Evolutionary conservation across 2,888 invertebrate genomes (phyloP).

Genomic region (Lasius fuliginosus): DNA sequence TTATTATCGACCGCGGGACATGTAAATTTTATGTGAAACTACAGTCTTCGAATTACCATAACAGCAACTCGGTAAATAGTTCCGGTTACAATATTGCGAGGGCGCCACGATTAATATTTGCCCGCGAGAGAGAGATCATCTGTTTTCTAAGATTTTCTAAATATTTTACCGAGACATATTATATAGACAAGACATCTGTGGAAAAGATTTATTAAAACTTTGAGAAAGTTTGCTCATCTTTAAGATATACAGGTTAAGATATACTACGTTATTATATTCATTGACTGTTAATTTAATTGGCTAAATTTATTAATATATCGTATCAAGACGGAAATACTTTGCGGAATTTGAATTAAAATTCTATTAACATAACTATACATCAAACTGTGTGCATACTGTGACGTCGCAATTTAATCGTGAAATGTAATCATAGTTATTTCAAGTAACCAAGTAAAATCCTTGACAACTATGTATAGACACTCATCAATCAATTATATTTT

Average conservation of each 20-base stretch:
- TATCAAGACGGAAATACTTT: neutral
- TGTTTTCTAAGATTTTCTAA: neutral
- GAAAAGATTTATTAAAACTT: neutral
- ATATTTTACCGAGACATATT: neutral
- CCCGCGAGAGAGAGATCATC: neutral
- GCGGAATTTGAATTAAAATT: neutral
- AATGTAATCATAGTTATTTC: neutral
- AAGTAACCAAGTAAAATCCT: constrained; percentile 13
- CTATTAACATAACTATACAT: constrained; percentile 1
- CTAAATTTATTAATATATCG: neutral
- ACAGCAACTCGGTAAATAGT: neutral
- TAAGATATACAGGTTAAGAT: neutral
- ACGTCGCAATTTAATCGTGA: neutral
- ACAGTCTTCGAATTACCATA: neutral
- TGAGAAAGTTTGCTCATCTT: neutral
- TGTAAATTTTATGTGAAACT: neutral
- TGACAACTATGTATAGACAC: neutral
- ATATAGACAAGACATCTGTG: neutral
- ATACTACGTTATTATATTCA: neutral
- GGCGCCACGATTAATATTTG: neutral
- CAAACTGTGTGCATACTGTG: neutral
- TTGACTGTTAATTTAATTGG: neutral
- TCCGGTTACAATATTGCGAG: neutral
- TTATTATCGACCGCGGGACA: neutral
- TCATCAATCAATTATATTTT: constrained; percentile 22